Percentiles rank a stretch among this genome's conserved stretches.
These are phyloP conservation scores for Geopemphigus sp. DNA, from an alignment of 1,140 invertebrate genomes.

Conservation along the genomic window DNA sequence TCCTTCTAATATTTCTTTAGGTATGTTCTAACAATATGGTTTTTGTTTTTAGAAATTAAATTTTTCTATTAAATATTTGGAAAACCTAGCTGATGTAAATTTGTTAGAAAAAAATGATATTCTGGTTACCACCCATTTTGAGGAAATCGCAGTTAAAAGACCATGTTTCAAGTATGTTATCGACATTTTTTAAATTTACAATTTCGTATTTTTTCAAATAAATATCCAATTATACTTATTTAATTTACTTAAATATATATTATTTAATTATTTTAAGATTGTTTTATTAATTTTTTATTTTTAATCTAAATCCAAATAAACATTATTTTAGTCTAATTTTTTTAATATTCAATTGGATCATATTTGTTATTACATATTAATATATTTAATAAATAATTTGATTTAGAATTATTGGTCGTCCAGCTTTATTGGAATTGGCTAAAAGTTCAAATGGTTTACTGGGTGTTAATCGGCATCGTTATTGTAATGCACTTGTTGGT, in stretches of 20 bases:
- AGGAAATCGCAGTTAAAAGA: conserved; percentile 52
- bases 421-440: conserved; percentile 73
- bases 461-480: conserved; percentile 55
- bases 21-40: not conserved
- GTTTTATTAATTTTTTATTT: too few relatives aligned
- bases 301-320: too few relatives aligned
- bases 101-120: conserved; percentile 53
- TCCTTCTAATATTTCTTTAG: not conserved
- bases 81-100: conserved; percentile 51
- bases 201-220: too few relatives aligned
- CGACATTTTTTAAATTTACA: too few relatives aligned
- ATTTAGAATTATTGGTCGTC: conserved; percentile 55
- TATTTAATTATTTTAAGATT: too few relatives aligned
- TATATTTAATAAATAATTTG: conserved; percentile 15
- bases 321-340: too few relatives aligned
- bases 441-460: conserved; percentile 61
- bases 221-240: too few relatives aligned
- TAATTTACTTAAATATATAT: too few relatives aligned
- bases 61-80: conserved; percentile 51
- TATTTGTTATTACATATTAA: not conserved
- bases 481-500: conserved; percentile 80
- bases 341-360: too few relatives aligned
- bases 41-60: conserved; percentile 51
- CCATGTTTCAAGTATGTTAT: conserved; percentile 9
- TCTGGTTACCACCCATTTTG: conserved; percentile 50